Conservation (phyloP, 1,140 invertebrate genomes). For the Papilio dardanus region DNA sequence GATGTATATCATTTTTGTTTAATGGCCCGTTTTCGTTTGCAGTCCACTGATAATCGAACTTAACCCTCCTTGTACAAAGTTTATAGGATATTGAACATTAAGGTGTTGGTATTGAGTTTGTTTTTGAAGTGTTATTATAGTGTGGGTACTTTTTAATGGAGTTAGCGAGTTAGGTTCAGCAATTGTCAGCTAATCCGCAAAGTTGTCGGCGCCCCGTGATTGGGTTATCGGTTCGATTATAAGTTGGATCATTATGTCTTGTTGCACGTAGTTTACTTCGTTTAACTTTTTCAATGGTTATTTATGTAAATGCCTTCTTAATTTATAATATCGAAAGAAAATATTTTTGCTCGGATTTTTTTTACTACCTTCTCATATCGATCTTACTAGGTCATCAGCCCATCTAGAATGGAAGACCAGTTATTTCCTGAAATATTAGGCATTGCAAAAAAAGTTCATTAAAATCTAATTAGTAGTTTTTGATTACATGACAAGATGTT, state of each 20-base stretch:
- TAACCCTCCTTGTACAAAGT: constrained; percentile 14
- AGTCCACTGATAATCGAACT: constrained; percentile 26
- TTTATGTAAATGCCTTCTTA: no score
- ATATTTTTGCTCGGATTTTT: no score
- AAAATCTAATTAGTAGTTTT: constrained; percentile 6
- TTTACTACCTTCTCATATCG: neutral
- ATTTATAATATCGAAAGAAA: no score
- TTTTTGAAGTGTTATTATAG: neutral
- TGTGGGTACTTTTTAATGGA: constrained; percentile 12
- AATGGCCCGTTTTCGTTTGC: constrained; percentile 63
- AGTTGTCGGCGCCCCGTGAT: constrained; percentile 4
- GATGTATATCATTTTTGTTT: constrained; percentile 78
- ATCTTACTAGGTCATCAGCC: neutral
- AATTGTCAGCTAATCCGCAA: constrained; percentile 14
- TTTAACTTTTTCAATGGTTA: neutral
- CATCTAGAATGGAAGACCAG: neutral
- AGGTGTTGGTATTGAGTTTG: neutral
- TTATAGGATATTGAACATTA: constrained; percentile 5
- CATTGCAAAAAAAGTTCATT: neutral
- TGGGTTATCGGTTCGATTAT: constrained; percentile 30
- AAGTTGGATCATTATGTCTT: neutral
- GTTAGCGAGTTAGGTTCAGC: constrained; percentile 17
- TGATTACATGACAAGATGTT: neutral
- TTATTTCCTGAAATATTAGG: neutral
- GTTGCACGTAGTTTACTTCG: neutral